These are phyloP conservation scores for Pygoscelis adeliae DNA, from an alignment of 2,113 vertebrate species.

Conservation along the genomic window DNA sequence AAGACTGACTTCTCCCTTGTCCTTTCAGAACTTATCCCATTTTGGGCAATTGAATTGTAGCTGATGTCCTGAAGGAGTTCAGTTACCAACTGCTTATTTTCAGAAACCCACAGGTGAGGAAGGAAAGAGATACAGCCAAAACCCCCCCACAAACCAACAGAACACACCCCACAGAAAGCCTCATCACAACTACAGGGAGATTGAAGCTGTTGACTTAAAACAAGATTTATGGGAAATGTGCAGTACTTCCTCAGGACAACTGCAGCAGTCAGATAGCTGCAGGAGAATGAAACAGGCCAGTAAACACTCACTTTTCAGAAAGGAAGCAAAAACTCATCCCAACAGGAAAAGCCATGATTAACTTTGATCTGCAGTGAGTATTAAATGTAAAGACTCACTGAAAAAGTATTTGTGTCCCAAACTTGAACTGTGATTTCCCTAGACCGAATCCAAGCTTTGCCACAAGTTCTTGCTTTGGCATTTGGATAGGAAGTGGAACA, in stretches of 20 bases:
- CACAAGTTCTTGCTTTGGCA: not conserved
- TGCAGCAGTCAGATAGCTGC: not conserved
- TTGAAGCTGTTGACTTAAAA: not conserved
- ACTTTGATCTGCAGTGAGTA: not conserved
- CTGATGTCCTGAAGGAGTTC: not conserved
- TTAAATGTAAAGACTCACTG: not conserved
- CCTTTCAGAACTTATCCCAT: not conserved
- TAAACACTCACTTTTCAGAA: not conserved
- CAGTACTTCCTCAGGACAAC: not conserved
- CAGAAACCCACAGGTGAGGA: not conserved
- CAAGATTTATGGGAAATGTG: not conserved
- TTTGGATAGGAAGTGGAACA: not conserved
- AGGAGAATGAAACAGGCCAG: not conserved
- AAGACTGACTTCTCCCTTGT: not conserved
- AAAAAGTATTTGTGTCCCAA: not conserved
- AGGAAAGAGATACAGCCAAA: not conserved
- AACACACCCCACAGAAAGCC: not conserved
- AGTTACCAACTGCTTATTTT: not conserved
- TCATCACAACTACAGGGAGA: not conserved
- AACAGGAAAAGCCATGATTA: not conserved
- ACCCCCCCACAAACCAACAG: accelerated
- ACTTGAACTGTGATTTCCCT: not conserved
- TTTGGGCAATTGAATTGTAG: not conserved
- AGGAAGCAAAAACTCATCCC: not conserved
- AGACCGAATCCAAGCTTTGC: not conserved